Evolutionary conservation across 2,797 vertebrate species (phyloP), one percentile per base, ranked within the genome.

Genomic region (Notoglanidium macrostoma): DNA sequence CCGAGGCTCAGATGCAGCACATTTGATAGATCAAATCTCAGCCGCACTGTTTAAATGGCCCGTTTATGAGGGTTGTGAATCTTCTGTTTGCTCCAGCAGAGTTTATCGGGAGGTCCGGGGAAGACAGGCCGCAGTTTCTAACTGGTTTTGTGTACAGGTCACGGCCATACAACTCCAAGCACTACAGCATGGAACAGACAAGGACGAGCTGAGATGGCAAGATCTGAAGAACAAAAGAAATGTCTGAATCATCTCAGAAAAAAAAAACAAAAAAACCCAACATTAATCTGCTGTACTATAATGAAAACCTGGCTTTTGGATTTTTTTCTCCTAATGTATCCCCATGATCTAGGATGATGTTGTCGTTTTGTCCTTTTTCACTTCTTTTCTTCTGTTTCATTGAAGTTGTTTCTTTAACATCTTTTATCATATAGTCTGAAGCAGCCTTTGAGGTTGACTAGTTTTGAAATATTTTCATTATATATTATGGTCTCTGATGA

Each of bases 121-220:
- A 97, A 97, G 96, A 95, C 96, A 88, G 97, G 96, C 92, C 95
- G 95, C 96, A 97, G 96, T 96, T 97, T 97, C 96, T 97, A 96
- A 97, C 91, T 88, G 95, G 94, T 92, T 96, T 96, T 95, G 94
- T 90, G 92, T 94, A 95, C 93, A 96, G 96, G 96, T 97, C 96
- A 96, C 94, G 93, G 96, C 93, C 95, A 95, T 94, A 93, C 95
- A 95, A 95, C 96, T 94, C 96, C 95, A 94, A 94, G 93, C 94
- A 91, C 85, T 88, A 89, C 90, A 85, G 88, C 78, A 84, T 87
- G 88, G 84, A 85, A 88, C 35, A 84, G 88, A 85, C 86, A 89
- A 89, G 86, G 87, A 90, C 15, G 89, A 88, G 93, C 93, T 95
- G 96, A 97, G 96, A 95, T 96, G 97, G 96, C 96, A 95, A 94